Evolutionary conservation across 2,797 vertebrate genomes (phyloP).

Genomic region (Geotrypetes seraphini): DNA sequence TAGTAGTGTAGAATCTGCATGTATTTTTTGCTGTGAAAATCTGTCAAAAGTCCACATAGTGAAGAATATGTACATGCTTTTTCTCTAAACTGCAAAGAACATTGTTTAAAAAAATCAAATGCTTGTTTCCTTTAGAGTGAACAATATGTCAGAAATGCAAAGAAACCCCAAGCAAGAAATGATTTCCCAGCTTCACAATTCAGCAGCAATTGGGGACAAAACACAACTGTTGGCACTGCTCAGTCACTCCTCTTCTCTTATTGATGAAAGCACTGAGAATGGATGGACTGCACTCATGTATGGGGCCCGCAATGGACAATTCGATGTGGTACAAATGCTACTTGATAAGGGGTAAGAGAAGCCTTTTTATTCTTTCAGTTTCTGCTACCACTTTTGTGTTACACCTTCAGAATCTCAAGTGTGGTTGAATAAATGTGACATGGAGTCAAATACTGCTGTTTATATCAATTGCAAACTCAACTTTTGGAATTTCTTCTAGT

Average conservation of each 20-base stretch:
- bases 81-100: too few species aligned
- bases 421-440: too few species aligned
- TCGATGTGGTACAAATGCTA: slow-evolving; percentile 50
- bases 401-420: too few species aligned
- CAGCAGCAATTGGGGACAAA: slow-evolving; percentile 66
- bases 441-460: too few species aligned
- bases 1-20: too few species aligned
- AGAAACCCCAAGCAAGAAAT: slow-evolving; percentile 45
- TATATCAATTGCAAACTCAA: too few species aligned
- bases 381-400: too few species aligned
- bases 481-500: too few species aligned
- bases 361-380: neutral
- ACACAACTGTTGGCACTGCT: slow-evolving; percentile 50
- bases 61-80: too few species aligned
- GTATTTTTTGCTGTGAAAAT: too few species aligned
- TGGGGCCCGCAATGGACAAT: slow-evolving; percentile 76
- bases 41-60: too few species aligned
- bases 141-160: slow-evolving; percentile 52
- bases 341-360: slow-evolving; percentile 71
- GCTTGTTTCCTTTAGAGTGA: neutral
- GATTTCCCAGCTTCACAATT: slow-evolving; percentile 58
- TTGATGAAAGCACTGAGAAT: slow-evolving; percentile 56
- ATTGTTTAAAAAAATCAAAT: too few species aligned
- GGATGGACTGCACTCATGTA: slow-evolving; percentile 90
- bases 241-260: slow-evolving; percentile 43